Evolutionary conservation across 2,113 vertebrate genomes (phyloP), one percentile per base, ranked within the genome.

Genomic region (Gallinago jamesoni): DNA sequence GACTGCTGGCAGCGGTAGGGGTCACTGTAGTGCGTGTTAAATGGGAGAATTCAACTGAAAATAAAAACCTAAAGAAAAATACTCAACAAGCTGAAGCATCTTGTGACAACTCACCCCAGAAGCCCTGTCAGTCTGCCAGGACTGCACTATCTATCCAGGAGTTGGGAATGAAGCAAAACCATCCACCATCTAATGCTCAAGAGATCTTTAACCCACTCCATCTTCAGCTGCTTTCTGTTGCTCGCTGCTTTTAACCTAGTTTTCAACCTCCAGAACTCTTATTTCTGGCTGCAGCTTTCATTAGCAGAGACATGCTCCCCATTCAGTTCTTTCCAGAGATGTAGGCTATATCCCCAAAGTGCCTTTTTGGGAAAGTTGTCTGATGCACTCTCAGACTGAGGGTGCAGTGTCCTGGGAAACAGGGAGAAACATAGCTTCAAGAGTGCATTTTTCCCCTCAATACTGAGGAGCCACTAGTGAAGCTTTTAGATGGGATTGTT

Each of bases 201-300:
- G 78, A 94, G 87, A 89, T 94, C 84, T 94, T 96, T 90, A 93
- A 92, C 93, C 88, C 88, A 88, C 76, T 92, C 92, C 62, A 80
- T 72, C 90, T 84, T 87, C 90, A 70, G 83, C 66, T 75, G 64
- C 31, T 95, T 88, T 86, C 68, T 1, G 0, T 67, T 82, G 53
- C 57, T 84, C 45, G 18, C 80, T 96, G 94, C 93, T 95, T 96
- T 95, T 96, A 95, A 95, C 95, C 97, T 93, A 89, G 88, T 94
- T 94, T 94, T 70, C 78, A 88, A 55, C 73, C 73, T 90, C 84
- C 90, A 85, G 53, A 93, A 96, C 77, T 96, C 89, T 93, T 88
- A 91, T 70, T 93, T 82, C 62, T 89, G 50, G 60, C 66, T 92
- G 62, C 66, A 89, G 86, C 77, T 93, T 91, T 95, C 94, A 92